Conservation (phyloP, 2,797 vertebrate genomes). For the Sarcoramphus papa region DNA sequence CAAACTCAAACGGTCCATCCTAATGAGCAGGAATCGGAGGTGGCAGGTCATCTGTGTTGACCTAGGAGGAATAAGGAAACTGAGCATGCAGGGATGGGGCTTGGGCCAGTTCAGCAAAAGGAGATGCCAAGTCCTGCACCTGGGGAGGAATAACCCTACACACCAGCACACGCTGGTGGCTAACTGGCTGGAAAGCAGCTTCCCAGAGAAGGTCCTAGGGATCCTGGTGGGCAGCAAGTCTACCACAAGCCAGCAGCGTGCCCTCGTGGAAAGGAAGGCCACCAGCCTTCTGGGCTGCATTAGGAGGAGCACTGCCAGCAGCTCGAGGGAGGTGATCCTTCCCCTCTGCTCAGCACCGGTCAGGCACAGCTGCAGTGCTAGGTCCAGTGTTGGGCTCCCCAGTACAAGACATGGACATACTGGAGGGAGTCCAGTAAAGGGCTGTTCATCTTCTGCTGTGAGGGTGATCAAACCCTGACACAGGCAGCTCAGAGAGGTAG, state of each 20-base stretch:
- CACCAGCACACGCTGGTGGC: background rate
- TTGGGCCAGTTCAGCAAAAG: background rate
- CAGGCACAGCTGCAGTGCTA: background rate
- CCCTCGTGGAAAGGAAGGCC: background rate
- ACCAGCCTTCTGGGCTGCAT: background rate
- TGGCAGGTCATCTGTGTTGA: no score
- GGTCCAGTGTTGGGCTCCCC: background rate
- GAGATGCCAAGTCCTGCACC: background rate
- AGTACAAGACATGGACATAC: background rate
- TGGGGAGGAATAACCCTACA: background rate
- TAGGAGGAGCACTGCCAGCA: background rate
- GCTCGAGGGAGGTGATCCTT: background rate
- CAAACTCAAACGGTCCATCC: background rate
- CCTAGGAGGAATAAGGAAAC: background rate
- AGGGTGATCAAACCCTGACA: background rate
- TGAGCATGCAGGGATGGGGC: background rate
- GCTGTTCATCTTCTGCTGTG: background rate
- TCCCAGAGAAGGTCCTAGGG: background rate
- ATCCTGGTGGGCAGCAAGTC: background rate
- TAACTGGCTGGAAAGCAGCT: background rate
- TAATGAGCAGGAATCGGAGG: rapidly evolving
- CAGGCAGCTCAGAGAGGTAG: background rate
- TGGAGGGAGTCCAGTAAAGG: background rate
- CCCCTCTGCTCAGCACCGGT: background rate
- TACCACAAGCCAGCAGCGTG: background rate